phyloP scores from a whole-genome alignment of 2,888 invertebrate species.

The Caenorhabditis becei region DNA sequence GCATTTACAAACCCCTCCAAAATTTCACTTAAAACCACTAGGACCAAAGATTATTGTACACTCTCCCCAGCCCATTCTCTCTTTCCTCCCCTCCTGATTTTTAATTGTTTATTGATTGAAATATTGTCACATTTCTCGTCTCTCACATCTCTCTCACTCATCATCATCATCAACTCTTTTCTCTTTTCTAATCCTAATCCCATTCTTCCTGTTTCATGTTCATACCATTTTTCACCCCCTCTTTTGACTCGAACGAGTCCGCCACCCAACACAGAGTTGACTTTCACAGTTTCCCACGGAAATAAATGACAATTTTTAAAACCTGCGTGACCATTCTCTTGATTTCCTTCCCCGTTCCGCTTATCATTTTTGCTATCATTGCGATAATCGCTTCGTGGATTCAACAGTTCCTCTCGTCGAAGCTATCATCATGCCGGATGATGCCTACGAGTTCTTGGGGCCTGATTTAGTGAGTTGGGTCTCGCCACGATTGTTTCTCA shows the following conservation, averaged over 20 bases:
- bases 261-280: neutral
- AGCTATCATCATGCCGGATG: constrained; percentile 29
- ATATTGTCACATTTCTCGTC: constrained; percentile 1
- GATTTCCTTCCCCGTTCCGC: neutral
- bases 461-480: constrained; percentile 44
- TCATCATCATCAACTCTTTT: constrained; percentile 21
- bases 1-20: constrained; percentile 4
- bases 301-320: neutral
- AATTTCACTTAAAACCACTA: constrained; percentile 48
- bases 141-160: neutral
- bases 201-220: neutral
- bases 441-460: constrained; percentile 47
- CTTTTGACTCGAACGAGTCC: too few species aligned
- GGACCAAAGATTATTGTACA: constrained; percentile 42
- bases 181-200: constrained; percentile 13
- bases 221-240: too few species aligned
- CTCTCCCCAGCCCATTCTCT: neutral
- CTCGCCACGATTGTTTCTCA: too few species aligned
- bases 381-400: neutral
- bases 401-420: constrained; percentile 21
- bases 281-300: neutral
- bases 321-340: neutral
- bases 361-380: too few species aligned
- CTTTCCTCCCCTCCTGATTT: neutral
- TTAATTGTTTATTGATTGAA: constrained; percentile 11